These are phyloP conservation scores for Antennarius striatus DNA, from an alignment of 2,113 vertebrate species.

Conservation along the genomic window DNA sequence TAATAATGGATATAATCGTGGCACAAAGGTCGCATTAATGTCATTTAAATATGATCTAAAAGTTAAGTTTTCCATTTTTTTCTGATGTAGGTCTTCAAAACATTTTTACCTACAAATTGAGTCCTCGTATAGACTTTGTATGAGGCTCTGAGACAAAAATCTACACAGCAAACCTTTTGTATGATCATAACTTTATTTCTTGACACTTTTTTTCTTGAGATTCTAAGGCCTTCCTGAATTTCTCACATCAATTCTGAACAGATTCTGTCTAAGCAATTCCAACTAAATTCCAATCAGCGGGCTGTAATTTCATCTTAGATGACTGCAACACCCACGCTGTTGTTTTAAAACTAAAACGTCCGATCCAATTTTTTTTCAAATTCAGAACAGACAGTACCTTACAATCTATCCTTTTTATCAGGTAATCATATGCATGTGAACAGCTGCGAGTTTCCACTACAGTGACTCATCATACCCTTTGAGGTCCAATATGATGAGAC, in stretches of 20 bases:
- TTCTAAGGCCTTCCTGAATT: neutral
- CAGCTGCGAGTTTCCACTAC: too few species aligned
- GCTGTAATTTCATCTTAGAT: slow-evolving; percentile 2
- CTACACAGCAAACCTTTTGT: too few species aligned
- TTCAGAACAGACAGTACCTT: neutral
- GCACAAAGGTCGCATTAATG: too few species aligned
- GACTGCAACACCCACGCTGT: neutral
- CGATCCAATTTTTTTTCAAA: too few species aligned
- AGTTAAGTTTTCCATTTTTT: too few species aligned
- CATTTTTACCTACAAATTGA: too few species aligned
- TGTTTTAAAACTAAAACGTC: slow-evolving; percentile 15
- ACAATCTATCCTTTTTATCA: neutral
- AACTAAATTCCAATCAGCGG: neutral
- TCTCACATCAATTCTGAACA: neutral
- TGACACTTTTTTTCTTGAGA: neutral
- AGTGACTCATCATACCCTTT: too few species aligned
- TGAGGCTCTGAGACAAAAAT: neutral
- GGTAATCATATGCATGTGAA: too few species aligned
- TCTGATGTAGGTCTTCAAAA: too few species aligned
- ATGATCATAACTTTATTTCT: neutral
- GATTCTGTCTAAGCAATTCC: neutral
- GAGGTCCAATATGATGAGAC: too few species aligned
- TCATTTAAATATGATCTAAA: too few species aligned
- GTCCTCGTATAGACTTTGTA: too few species aligned
- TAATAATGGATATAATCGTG: slow-evolving; percentile 19